Evolutionary conservation across 2,113 vertebrate genomes (phyloP), one percentile per base, ranked within the genome.

Genomic region (Cryptomyrus ogoouensis): DNA sequence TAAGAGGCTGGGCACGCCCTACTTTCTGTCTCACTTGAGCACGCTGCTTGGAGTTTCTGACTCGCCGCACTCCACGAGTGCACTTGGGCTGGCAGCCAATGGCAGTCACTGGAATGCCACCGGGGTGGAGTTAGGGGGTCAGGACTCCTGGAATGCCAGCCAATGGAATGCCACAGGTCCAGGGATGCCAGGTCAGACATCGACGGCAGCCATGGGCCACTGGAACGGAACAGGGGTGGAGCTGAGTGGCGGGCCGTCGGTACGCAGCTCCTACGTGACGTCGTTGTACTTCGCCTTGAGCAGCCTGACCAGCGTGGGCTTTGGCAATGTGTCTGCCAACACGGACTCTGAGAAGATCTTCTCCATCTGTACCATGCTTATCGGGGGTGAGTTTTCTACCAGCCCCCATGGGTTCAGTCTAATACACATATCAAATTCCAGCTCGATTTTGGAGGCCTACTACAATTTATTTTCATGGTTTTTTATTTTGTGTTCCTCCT

Each of bases 351-450:
- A 97, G 93, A 97, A 97, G 93, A 97, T 97, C 92, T 97, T 97
- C 93, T 97, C 96, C 91, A 96, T 97, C 91, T 97, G 96, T 94
- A 96, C 96, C 89, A 97, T 97, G 96, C 94, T 97, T 74, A 96
- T 97, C 35, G 96, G 96, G 94, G 96, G 96, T 97, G 89, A 93
- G 94, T 88, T 17, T 42, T 10, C 39, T 10, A 46, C 8, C 56
- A 15, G 3, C 21, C 27, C 49, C 49, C 5, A 6, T 87, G 49
- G 85, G 85, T 47, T 47, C 44, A 46, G 24, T n/a, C 44, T n/a
- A 84, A 84, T n/a, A 47, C 83, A 84, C 21, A 5, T 3, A 10
- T 46, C 19, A 47, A 84, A 47, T 84, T 84, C 80, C 35, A 12
- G 39, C 80, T 84, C 10, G 10, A 0, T 12, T 47, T 24, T n/a